A percentile compares a stretch with the other conserved stretches of the same genome.
phyloP scores from a whole-genome alignment of 2,888 invertebrate species.

The Dryocosmus kuriphilus region DNA sequence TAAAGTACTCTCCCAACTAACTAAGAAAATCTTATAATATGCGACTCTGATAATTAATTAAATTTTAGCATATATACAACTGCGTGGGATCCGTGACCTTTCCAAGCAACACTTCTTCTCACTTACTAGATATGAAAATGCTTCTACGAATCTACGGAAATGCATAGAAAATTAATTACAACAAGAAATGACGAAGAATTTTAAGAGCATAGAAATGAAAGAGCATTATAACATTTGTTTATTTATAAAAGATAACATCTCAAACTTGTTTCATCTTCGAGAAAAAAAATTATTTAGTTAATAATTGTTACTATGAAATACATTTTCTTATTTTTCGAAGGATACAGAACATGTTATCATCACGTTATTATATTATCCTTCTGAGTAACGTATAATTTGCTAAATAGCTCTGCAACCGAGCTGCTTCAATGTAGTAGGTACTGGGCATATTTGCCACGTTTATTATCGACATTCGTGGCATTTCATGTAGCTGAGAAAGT shows the following conservation, averaged over 20 bases:
- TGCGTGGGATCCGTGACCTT: constrained; percentile 21
- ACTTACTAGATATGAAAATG: constrained; percentile 7
- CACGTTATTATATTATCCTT: not conserved
- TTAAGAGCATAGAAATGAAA: not conserved
- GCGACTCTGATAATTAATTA: constrained; percentile 25
- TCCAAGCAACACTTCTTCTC: constrained; percentile 8
- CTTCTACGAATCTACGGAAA: not conserved
- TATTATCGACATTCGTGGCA: not conserved
- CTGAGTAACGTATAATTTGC: not conserved
- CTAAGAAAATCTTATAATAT: constrained; percentile 16
- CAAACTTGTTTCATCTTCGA: not conserved
- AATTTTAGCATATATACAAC: constrained; percentile 30
- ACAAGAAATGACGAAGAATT: not conserved
- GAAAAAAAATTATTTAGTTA: not conserved
- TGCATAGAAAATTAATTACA: not conserved
- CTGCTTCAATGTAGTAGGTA: not conserved
- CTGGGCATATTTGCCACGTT: not conserved
- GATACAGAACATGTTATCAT: not conserved
- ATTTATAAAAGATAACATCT: not conserved
- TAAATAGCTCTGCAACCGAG: not conserved
- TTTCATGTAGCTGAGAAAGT: not conserved
- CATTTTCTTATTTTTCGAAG: not conserved
- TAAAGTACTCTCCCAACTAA: not conserved
- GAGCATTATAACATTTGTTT: not conserved
- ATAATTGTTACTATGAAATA: not conserved